Percentiles rank a stretch among this genome's conserved stretches.
These are phyloP conservation scores for Tachina grossa DNA, from an alignment of 2,888 invertebrate genomes.

Conservation along the genomic window DNA sequence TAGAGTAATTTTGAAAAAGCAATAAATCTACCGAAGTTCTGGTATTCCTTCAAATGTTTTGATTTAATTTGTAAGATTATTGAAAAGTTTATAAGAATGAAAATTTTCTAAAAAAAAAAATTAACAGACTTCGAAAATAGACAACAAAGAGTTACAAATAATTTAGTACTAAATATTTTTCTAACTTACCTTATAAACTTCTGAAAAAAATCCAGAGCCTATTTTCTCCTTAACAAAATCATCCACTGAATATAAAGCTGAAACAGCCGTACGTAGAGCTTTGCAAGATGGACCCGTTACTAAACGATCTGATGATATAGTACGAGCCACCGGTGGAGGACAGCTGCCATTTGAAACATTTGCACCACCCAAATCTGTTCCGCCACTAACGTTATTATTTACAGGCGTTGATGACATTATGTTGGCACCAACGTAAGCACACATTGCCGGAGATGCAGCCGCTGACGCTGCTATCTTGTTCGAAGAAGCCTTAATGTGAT, in stretches of 20 bases:
- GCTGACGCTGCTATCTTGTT: slow-evolving; percentile 6
- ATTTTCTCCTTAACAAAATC: slow-evolving; percentile 97
- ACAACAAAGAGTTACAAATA: background rate
- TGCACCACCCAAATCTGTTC: slow-evolving; percentile 3
- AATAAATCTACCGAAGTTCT: too few relatives aligned
- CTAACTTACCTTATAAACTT: slow-evolving; percentile 95
- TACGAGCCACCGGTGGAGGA: slow-evolving; percentile 78
- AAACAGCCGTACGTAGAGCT: slow-evolving; percentile 95
- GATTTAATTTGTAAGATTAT: too few relatives aligned
- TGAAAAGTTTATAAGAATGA: too few relatives aligned
- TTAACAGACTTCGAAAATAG: background rate
- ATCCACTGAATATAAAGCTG: slow-evolving; percentile 94
- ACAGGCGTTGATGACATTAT: slow-evolving; percentile 49
- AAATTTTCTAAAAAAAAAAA: too few relatives aligned
- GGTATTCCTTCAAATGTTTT: too few relatives aligned
- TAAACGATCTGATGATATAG: slow-evolving; percentile 83
- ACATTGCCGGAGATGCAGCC: slow-evolving; percentile 28
- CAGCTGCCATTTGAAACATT: slow-evolving; percentile 61
- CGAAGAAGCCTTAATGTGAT: slow-evolving; percentile 8
- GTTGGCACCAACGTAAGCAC: slow-evolving; percentile 65
- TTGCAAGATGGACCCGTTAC: slow-evolving; percentile 92
- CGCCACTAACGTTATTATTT: slow-evolving; percentile 41
- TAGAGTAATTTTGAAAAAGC: too few relatives aligned
- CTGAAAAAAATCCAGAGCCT: slow-evolving; percentile 97
- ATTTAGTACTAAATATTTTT: background rate